A percentile compares a stretch with the other conserved stretches of the same genome.
Evolutionary conservation across 2,888 invertebrate species (phyloP).

Genomic region (Pseudolycoriella hygida): DNA sequence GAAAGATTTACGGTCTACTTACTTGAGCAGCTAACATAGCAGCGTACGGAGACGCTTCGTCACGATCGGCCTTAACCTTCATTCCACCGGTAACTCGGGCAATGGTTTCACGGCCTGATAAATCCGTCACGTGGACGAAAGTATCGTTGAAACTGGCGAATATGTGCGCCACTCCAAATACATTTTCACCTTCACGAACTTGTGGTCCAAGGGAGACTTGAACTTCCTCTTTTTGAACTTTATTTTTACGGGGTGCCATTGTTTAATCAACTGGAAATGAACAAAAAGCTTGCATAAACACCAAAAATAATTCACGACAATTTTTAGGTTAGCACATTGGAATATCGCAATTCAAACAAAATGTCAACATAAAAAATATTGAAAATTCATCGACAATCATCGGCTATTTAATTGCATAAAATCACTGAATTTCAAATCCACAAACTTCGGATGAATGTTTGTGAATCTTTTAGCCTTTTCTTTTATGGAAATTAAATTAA

Average conservation of each 20-base stretch:
- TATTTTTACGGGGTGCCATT: conserved; percentile 97
- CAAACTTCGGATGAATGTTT: no score
- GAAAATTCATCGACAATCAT: conserved; percentile 6
- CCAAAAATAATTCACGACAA: neutral
- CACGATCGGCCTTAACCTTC: conserved; percentile 99
- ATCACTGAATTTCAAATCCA: neutral
- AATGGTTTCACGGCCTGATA: conserved; percentile 91
- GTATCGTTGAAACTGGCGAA: conserved; percentile 99
- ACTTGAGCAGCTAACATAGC: conserved; percentile 99
- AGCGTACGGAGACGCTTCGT: conserved; percentile 98
- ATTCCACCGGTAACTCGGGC: conserved; percentile 94
- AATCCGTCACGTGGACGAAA: conserved; percentile 98
- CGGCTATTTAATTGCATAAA: neutral
- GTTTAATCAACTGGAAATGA: conserved; percentile 11
- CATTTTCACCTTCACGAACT: conserved; percentile 91
- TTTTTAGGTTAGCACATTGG: no score
- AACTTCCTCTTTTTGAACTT: conserved; percentile 91
- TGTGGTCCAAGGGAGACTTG: conserved; percentile 92
- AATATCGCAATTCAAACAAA: conserved; percentile 1
- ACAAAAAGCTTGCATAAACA: neutral
- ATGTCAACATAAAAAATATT: neutral
- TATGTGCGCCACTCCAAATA: conserved; percentile 98
- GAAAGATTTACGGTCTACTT: conserved; percentile 19
- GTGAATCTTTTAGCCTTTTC: no score
- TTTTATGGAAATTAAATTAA: neutral